Evolutionary conservation across 37 sponge, comb jelly and placozoan genomes (phyloP).

Genomic region (Beroe forskalii): DNA sequence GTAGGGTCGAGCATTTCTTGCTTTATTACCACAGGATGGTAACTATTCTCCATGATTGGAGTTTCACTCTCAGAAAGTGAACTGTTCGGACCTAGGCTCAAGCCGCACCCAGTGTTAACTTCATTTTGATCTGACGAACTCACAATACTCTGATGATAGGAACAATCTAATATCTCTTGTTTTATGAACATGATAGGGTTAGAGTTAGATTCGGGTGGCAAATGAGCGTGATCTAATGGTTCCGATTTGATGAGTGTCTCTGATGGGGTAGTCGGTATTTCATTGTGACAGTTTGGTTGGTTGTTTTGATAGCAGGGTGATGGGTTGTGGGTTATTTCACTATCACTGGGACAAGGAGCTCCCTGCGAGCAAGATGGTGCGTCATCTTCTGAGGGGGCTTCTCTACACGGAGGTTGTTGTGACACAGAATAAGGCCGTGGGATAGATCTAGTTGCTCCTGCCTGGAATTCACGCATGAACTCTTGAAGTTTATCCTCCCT

Average conservation of each 20-base stretch:
- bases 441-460: neutral
- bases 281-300: neutral
- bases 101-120: too few relatives aligned
- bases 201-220: neutral
- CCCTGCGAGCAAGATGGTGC: neutral
- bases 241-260: neutral
- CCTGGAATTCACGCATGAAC: neutral
- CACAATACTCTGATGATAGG: neutral
- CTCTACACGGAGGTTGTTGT: neutral
- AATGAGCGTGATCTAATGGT: neutral
- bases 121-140: too few relatives aligned
- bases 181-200: neutral
- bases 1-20: neutral
- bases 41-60: too few relatives aligned
- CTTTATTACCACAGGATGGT: too few relatives aligned
- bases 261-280: neutral
- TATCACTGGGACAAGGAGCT: neutral
- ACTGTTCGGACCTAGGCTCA: too few relatives aligned
- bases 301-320: neutral
- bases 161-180: slow-evolving; percentile 6
- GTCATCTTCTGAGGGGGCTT: too few relatives aligned
- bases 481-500: slow-evolving; percentile 1
- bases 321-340: neutral
- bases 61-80: too few relatives aligned
- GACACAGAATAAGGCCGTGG: slow-evolving; percentile 7